These are phyloP conservation scores for Crioceris asparagi DNA, from an alignment of 2,888 invertebrate species.

Conservation along the genomic window DNA sequence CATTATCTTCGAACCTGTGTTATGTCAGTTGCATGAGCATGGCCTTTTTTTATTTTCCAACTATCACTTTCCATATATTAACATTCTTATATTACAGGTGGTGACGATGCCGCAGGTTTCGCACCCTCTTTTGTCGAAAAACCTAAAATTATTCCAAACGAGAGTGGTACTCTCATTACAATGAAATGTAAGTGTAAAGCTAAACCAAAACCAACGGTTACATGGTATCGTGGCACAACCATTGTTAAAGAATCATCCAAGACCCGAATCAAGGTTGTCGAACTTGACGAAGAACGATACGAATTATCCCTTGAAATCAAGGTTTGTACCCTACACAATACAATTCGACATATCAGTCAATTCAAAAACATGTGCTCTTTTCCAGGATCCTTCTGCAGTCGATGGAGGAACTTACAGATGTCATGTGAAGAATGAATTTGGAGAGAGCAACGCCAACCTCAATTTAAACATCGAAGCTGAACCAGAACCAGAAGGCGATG, in stretches of 20 bases:
- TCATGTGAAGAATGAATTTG: slow-evolving; percentile 89
- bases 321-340: slow-evolving; percentile 40
- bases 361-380: slow-evolving; percentile 12
- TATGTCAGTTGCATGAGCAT: slow-evolving; percentile 38
- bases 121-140: slow-evolving; percentile 97
- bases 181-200: slow-evolving; percentile 96
- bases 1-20: slow-evolving; percentile 23
- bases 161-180: slow-evolving; percentile 90
- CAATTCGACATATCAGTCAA: not conserved
- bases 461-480: slow-evolving; percentile 96
- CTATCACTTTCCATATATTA: slow-evolving; percentile 21
- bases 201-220: slow-evolving; percentile 87
- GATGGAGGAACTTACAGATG: slow-evolving; percentile 88
- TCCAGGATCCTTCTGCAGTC: slow-evolving; percentile 65
- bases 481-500: slow-evolving; percentile 86
- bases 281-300: slow-evolving; percentile 75
- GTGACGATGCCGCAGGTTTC: slow-evolving; percentile 84
- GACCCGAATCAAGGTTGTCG: slow-evolving; percentile 67
- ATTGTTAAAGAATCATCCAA: slow-evolving; percentile 75
- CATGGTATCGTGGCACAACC: slow-evolving; percentile 89
- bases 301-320: slow-evolving; percentile 76
- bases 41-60: slow-evolving; percentile 31
- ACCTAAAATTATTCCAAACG: slow-evolving; percentile 97
- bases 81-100: slow-evolving; percentile 52
- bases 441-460: slow-evolving; percentile 93